A percentile compares a stretch with the other conserved stretches of the same genome.
Evolutionary conservation across 2,797 vertebrate genomes (phyloP).

Genomic region (Platyrinchus mystaceus): DNA sequence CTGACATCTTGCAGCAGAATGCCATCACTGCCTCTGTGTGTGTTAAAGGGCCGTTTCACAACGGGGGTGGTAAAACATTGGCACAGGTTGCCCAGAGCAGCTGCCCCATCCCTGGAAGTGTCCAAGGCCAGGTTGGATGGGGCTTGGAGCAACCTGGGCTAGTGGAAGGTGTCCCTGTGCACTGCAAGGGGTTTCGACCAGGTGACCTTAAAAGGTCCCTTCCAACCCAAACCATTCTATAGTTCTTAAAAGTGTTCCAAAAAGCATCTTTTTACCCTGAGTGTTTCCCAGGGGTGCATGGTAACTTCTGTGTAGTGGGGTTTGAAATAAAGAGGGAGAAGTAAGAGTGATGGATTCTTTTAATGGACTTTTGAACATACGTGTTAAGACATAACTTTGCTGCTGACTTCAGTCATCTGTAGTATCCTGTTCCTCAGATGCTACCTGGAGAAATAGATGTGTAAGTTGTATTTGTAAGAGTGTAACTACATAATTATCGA

Average conservation of each 20-base stretch:
- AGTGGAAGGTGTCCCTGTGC: not conserved
- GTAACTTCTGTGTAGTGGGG: not conserved
- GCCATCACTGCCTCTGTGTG: not conserved
- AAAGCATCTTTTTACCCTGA: not conserved
- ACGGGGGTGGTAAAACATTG: accelerated
- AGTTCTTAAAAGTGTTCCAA: not conserved
- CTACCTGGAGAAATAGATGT: not conserved
- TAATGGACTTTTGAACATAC: not conserved
- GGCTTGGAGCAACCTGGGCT: not conserved
- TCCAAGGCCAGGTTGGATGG: not conserved
- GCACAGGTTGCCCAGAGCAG: too few species aligned
- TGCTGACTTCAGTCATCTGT: not conserved
- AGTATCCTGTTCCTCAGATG: not conserved
- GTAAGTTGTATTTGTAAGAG: not conserved
- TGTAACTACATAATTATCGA: not conserved
- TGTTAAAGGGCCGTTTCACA: not conserved
- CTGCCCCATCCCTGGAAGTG: not conserved
- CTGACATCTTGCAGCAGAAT: not conserved
- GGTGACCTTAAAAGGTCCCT: not conserved
- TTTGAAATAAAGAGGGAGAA: not conserved
- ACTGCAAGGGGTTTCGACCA: not conserved
- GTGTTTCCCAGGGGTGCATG: not conserved
- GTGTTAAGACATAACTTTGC: accelerated
- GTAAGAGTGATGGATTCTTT: not conserved
- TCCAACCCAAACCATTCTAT: not conserved